A percentile compares a stretch with the other conserved stretches of the same genome.
Conservation (phyloP, 2,113 vertebrate species). For the Cryptotis parvus region DNA sequence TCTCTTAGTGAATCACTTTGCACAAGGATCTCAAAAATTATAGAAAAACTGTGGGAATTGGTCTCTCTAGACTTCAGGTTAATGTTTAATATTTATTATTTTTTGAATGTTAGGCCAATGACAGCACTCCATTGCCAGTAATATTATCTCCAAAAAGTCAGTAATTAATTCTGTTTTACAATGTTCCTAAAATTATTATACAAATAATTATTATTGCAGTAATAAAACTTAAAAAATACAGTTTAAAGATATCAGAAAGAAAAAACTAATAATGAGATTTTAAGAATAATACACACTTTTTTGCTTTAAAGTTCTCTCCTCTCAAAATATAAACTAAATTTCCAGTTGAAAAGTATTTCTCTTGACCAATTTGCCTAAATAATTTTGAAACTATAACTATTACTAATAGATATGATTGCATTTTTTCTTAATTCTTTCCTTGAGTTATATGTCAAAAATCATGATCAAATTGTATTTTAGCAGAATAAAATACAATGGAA, state of each 20-base stretch:
- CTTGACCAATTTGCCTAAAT: background rate
- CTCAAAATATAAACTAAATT: background rate
- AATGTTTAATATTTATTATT: no score
- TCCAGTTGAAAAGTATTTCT: background rate
- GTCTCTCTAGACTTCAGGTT: background rate
- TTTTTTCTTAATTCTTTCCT: background rate
- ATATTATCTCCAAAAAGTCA: background rate
- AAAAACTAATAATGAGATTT: no score
- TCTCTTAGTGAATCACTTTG: background rate
- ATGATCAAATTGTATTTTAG: background rate
- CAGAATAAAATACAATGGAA: background rate
- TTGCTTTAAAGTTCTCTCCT: background rate
- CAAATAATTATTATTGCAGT: no score
- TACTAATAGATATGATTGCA: background rate
- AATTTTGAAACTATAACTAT: background rate
- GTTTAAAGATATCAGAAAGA: background rate
- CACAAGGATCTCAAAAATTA: background rate
- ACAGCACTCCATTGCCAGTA: no score
- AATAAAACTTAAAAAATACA: no score
- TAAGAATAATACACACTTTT: slow-evolving; percentile 8
- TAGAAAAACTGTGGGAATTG: background rate
- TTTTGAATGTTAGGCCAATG: no score
- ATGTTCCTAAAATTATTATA: background rate
- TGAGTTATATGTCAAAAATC: slow-evolving; percentile 22
- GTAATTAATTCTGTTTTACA: background rate